Evolutionary conservation across 2,113 vertebrate species (phyloP).

Genomic region (Xenopus tropicalis): UCB_Xtro_10.0 CM004446.2:7615001-7615500

Average conservation of each 20-base stretch:
- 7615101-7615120: too few species aligned
- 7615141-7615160: not conserved
- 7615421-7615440: constrained; percentile 29
- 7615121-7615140: not conserved
- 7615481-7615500: constrained; percentile 28
- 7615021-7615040: too few species aligned
- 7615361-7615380: constrained; percentile 33
- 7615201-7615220: constrained; percentile 23
- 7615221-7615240: constrained; percentile 1
- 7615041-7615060: too few species aligned
- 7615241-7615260: constrained; percentile 13
- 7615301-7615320: constrained; percentile 9
- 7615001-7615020: too few species aligned
- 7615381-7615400: constrained; percentile 34
- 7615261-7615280: constrained; percentile 23
- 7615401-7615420: constrained; percentile 31
- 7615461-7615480: constrained; percentile 7
- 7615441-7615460: constrained; percentile 12
- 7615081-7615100: too few species aligned
- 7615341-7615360: constrained; percentile 39
- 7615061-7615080: too few species aligned
- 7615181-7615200: not conserved
- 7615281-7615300: constrained; percentile 20
- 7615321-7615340: constrained; percentile 42
- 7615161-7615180: not conserved